Conservation (phyloP, 2,797 vertebrate species). For the Sciurus carolinensis region DNA sequence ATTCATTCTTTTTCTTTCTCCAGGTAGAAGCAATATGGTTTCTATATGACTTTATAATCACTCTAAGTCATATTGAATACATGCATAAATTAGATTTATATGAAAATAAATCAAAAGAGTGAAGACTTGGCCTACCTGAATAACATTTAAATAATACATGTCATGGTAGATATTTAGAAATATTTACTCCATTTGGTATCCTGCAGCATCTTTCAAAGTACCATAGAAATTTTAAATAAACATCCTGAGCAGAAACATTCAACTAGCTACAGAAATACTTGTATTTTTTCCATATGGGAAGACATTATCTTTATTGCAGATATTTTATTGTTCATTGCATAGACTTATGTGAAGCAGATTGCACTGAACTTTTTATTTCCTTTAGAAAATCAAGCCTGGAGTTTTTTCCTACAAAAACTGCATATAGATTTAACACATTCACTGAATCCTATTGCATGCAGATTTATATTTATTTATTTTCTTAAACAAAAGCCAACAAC, state of each 20-base stretch:
- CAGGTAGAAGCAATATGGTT: background rate
- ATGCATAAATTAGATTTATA: background rate
- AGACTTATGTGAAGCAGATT: constrained; percentile 84
- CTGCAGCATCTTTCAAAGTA: constrained; percentile 73
- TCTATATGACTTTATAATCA: constrained; percentile 25
- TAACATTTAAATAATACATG: constrained; percentile 63
- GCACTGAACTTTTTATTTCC: constrained; percentile 81
- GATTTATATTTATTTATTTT: rapidly evolving
- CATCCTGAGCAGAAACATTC: constrained; percentile 76
- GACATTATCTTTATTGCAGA: constrained; percentile 82
- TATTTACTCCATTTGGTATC: constrained; percentile 57
- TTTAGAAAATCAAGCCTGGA: constrained; percentile 78
- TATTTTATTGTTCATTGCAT: constrained; percentile 86
- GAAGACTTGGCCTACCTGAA: constrained; percentile 66
- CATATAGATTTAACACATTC: constrained; percentile 78
- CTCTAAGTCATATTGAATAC: background rate
- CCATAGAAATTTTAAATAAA: constrained; percentile 81
- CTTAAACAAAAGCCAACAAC: constrained; percentile 65
- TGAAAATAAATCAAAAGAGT: constrained; percentile 56
- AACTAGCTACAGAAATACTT: constrained; percentile 79
- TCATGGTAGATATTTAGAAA: constrained; percentile 78
- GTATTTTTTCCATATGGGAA: constrained; percentile 84
- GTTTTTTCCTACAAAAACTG: constrained; percentile 72
- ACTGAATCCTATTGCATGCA: constrained; percentile 81
- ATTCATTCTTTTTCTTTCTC: background rate